Base-by-base conservation (phyloP, 2,888 invertebrate species). In the Cantharis rustica region DNA sequence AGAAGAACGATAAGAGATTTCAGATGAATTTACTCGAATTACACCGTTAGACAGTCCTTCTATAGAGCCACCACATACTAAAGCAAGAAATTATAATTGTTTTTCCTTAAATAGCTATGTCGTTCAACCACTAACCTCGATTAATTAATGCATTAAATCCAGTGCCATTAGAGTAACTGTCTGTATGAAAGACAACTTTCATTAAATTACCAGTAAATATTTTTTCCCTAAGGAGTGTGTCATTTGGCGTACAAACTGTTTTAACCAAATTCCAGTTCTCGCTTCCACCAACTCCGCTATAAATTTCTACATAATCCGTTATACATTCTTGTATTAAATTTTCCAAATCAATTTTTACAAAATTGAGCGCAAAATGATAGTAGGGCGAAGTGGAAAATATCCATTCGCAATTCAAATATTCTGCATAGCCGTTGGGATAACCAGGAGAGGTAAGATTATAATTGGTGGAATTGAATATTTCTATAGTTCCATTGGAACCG, bases 401-500 rank as follows among this genome's bases (percentile, higher is more conserved):
- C 97, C 97, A 98, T 76, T 90, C 89, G 85, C 97, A 97, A 69
- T 92, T 88, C 61, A 95, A 85, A 83, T 92, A 88, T 16, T 86
- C 75, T 0, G 82, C 89, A 85, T 97, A 97, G 0, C 92, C 91
- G 69, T 89, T 13, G 0, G 96, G 96, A 88, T 92, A 97, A 70
- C 95, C 94, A 0, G 97, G 96, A 3, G 96, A 95, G 1, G 85
- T 88, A 11, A 96, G 86, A 3, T 83, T 84, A 86, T 78, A 81
- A 7, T 84, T 73, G 0, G 77, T 77, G 1, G 80, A 27, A 23
- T 75, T 72, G 4, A 84, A 77, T 7, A 86, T 79, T 13, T 86
- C 75, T 4, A 89, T 79, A 1, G 85, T 76, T 69, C 85, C 84
- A 63, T 81, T 27, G 69, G 84, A 23, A 77, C 84, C 75, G 84